Evolutionary conservation across 2,888 invertebrate species (phyloP).

Genomic region (Tenthredo distinguenda): DNA sequence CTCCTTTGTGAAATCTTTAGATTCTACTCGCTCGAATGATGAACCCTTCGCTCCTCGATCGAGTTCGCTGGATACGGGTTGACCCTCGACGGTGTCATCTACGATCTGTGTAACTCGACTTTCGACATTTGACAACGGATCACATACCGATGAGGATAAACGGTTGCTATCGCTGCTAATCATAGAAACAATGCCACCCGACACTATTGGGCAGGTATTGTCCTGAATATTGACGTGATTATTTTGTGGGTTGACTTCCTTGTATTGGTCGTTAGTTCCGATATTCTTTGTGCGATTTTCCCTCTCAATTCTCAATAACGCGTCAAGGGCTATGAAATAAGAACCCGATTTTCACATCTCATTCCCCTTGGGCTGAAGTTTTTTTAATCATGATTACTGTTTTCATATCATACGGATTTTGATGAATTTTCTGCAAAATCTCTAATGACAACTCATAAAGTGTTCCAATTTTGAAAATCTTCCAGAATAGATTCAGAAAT

Average conservation of each 20-base stretch:
- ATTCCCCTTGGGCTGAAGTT: background rate
- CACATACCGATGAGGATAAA: background rate
- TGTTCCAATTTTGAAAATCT: background rate
- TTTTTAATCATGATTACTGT: no score
- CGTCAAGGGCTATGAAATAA: slow-evolving; percentile 77
- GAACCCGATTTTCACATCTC: background rate
- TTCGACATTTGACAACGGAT: background rate
- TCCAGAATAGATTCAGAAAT: no score
- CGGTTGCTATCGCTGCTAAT: slow-evolving; percentile 55
- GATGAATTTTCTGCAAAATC: background rate
- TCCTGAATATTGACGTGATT: background rate
- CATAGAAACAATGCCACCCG: background rate
- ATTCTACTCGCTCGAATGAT: background rate
- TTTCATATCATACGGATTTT: no score
- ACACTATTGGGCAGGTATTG: background rate
- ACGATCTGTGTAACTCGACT: background rate
- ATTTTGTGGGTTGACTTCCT: slow-evolving; percentile 74
- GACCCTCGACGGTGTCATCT: background rate
- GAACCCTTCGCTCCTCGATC: background rate
- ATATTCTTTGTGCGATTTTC: slow-evolving; percentile 72
- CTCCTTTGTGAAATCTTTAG: background rate
- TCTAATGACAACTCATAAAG: background rate
- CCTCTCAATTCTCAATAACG: slow-evolving; percentile 78
- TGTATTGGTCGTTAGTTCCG: slow-evolving; percentile 64
- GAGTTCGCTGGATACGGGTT: background rate